phyloP scores from a whole-genome alignment of 1,140 invertebrate species.

The Lordiphosa collinella region DNA sequence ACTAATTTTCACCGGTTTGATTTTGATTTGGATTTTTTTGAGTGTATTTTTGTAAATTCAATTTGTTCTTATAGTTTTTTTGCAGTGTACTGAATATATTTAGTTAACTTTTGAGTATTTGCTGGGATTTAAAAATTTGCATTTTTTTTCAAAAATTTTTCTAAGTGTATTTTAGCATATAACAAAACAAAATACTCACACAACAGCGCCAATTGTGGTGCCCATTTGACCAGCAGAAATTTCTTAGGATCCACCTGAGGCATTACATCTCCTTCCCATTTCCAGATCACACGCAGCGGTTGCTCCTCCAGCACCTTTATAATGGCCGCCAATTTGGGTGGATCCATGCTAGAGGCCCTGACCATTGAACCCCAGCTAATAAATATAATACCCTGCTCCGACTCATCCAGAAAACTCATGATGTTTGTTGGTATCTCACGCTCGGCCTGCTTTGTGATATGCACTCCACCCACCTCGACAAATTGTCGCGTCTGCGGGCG shows the following conservation, averaged over 20 bases:
- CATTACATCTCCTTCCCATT: constrained; percentile 80
- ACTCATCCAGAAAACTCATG: constrained; percentile 72
- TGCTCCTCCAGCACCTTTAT: constrained; percentile 65
- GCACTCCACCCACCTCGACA: constrained; percentile 85
- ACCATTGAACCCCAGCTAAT: constrained; percentile 81
- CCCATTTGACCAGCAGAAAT: constrained; percentile 84
- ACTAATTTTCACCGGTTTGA: no score
- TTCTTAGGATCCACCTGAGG: constrained; percentile 81
- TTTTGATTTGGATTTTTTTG: no score
- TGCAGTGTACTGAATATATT: no score
- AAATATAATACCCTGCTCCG: constrained; percentile 80
- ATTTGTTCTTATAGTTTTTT: no score
- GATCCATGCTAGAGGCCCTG: constrained; percentile 76
- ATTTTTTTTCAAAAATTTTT: no score
- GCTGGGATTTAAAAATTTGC: no score
- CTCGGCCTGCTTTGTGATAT: constrained; percentile 76
- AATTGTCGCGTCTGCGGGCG: constrained; percentile 82
- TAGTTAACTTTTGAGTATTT: no score
- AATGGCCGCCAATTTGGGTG: constrained; percentile 59
- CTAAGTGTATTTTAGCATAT: no score
- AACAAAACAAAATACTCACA: constrained; percentile 80
- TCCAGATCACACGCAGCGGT: constrained; percentile 79
- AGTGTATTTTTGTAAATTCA: no score
- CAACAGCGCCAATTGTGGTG: constrained; percentile 85
- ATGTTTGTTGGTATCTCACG: constrained; percentile 24